Percentiles rank a stretch among this genome's conserved stretches.
These are phyloP conservation scores for Callinectes sapidus DNA, from an alignment of 2,888 invertebrate species.

Conservation along the genomic window DNA sequence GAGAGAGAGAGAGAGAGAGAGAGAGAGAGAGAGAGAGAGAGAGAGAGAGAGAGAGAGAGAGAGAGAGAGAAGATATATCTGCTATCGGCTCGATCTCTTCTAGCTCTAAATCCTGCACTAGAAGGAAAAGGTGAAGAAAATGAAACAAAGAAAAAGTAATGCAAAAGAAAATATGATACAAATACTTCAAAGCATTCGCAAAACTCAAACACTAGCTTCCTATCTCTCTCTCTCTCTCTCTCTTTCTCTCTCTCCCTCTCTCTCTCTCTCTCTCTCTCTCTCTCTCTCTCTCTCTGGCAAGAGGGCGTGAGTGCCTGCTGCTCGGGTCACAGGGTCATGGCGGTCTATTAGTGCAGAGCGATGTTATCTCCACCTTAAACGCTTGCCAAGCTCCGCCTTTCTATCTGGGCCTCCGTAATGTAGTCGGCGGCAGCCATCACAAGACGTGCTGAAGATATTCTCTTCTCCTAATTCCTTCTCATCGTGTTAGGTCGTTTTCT, in stretches of 20 bases:
- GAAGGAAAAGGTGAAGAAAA: background rate
- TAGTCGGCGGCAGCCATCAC: conserved; percentile 31
- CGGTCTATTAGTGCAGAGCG: conserved; percentile 17
- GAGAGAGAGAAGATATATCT: conserved; percentile 7
- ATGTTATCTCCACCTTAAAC: conserved; percentile 12
- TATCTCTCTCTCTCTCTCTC: background rate
- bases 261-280: conserved; percentile 28
- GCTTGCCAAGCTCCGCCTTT: background rate
- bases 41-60: conserved; percentile 40
- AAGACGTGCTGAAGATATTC: background rate
- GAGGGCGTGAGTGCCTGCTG: background rate
- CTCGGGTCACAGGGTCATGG: background rate
- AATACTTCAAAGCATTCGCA: background rate
- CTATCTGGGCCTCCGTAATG: conserved; percentile 30
- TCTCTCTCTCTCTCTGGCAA: background rate
- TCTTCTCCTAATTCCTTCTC: background rate
- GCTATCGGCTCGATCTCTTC: too few species aligned
- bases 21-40: background rate
- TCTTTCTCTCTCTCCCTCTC: background rate
- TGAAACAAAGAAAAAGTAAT: background rate
- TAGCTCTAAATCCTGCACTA: too few species aligned
- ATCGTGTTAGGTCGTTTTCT: background rate
- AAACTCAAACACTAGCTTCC: background rate
- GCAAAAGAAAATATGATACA: background rate
- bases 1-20: conserved; percentile 23